Evolutionary conservation across 2,888 invertebrate species (phyloP).

Genomic region (Hydroisotoma schaefferi): DNA sequence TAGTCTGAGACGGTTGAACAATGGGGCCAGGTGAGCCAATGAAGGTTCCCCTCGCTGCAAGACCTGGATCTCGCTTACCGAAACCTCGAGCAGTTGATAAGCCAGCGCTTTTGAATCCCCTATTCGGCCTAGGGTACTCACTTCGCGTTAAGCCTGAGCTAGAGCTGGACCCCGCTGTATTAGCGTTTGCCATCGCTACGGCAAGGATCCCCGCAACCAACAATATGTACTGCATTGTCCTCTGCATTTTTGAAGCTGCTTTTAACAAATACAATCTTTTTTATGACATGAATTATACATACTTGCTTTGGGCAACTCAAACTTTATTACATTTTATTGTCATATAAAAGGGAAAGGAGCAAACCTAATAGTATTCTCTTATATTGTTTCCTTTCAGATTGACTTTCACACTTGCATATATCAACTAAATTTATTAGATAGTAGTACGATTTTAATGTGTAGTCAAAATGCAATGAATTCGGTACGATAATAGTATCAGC

Average conservation of each 20-base stretch:
- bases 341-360: no score
- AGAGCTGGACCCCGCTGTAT: not conserved
- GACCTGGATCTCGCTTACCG: constrained; percentile 58
- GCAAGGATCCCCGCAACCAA: constrained; percentile 21
- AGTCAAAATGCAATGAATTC: no score
- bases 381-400: no score
- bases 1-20: constrained; percentile 15
- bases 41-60: constrained; percentile 10
- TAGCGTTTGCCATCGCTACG: constrained; percentile 15
- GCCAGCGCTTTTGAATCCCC: constrained; percentile 64
- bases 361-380: no score
- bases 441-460: no score
- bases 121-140: constrained; percentile 57
- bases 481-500: no score
- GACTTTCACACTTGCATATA: no score
- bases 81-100: constrained; percentile 63
- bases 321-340: no score
- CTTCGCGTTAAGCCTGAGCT: constrained; percentile 29
- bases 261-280: no score
- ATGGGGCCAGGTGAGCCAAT: constrained; percentile 16
- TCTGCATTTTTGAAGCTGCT: constrained; percentile 8
- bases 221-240: constrained; percentile 10
- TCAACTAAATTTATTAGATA: no score
- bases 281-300: no score
- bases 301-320: no score